Base-by-base conservation (phyloP, 2,888 invertebrate species). In the Drosophila affinis region DNA sequence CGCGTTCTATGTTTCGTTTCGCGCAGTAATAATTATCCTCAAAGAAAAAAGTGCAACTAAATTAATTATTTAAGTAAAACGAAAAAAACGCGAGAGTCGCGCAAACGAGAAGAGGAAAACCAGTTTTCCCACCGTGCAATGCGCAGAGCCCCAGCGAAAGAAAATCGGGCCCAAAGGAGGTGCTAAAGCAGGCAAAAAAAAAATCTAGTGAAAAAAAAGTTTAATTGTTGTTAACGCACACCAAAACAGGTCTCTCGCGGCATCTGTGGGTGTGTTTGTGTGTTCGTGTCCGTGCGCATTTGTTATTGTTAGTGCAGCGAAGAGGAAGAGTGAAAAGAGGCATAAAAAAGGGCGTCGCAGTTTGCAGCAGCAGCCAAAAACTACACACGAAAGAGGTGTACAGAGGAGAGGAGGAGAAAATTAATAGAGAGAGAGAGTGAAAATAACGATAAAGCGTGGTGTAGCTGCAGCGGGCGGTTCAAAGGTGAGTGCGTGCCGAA, bases 401-500 rank as follows among this genome's bases (percentile, higher is more conserved):
- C 45, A 56, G 47, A 56, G 55, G 44, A 63, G 52, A 52, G 39
- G 46, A 53, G 59, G 52, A 27, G 46, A 29, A 18, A 45, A 24
- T 24, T 2, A 2, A 45, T 53, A 54, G 47, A 18, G 39, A 34
- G 49, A 56, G 46, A 62, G 17, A 62, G 54, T 39, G 57, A 21
- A 62, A 29, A 32, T 24, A 67, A 32, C 60, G 60, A 55, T 62
- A 46, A 51, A n/a, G 27, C 53, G 67, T 49, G 64, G 67, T 55
- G 47, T 57, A 51, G 55, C 44, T 52, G 69, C 71, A 61, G 47
- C 62, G 62, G 58, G 76, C 62, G 39, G 14, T 39, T 39, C 39
- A 80, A 67, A 87, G 87, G 83, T 84, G 61, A 85, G 86, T 87
- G 77, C 81, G 81, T 86, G 81, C 81, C 77, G 84, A 84, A 77